These are phyloP conservation scores for Anthopleura sola DNA, from an alignment of 64 coral and sea anemone genomes.

Conservation along the genomic window DNA sequence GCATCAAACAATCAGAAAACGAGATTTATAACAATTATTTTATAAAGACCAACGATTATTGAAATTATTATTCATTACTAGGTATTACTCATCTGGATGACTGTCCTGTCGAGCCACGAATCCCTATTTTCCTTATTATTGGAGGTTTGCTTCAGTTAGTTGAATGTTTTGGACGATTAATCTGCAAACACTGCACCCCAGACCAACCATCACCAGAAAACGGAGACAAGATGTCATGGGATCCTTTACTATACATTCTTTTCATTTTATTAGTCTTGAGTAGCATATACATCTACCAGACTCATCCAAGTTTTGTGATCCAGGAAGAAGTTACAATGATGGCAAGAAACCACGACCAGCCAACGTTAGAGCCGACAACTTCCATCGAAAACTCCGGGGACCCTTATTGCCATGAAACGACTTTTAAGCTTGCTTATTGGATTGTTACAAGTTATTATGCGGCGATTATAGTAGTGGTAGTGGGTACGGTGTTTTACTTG, in stretches of 20 bases:
- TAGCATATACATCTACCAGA: constrained; percentile 2
- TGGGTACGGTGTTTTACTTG: background rate
- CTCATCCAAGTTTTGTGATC: background rate
- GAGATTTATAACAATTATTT: no score
- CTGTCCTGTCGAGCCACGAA: background rate
- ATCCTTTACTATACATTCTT: background rate
- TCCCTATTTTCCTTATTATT: background rate
- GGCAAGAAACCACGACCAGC: background rate
- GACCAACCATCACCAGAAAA: background rate
- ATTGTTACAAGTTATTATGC: background rate
- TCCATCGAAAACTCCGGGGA: background rate
- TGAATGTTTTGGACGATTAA: background rate
- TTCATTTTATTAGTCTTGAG: background rate
- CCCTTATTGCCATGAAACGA: background rate
- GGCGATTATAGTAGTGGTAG: background rate
- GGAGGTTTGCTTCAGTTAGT: background rate
- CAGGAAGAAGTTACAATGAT: background rate
- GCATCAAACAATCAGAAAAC: no score
- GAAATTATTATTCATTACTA: background rate
- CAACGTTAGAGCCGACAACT: background rate
- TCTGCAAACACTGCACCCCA: background rate
- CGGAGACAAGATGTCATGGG: background rate
- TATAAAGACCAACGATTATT: background rate
- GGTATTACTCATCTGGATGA: background rate
- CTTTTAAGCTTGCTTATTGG: constrained; percentile 7